phyloP scores from a whole-genome alignment of 2,797 vertebrate genomes.

The Ispidina lecontei region DNA sequence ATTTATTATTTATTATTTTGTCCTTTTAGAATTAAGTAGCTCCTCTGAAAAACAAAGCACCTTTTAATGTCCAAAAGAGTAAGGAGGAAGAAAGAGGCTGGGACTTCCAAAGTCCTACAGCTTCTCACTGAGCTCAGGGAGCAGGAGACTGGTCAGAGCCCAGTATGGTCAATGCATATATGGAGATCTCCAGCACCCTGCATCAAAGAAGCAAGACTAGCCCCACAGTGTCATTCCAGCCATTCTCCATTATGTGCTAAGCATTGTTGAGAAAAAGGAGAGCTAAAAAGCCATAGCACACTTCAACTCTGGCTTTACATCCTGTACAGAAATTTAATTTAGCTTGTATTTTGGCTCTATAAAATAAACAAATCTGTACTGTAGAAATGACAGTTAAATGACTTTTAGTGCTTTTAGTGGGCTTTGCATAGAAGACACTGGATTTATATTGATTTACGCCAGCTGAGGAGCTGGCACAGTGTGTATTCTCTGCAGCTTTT shows the following conservation, averaged over 20 bases:
- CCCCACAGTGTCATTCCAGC: not conserved
- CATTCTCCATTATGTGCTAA: not conserved
- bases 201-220: not conserved
- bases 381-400: not conserved
- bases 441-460: slow-evolving; percentile 30
- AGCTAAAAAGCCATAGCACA: not conserved
- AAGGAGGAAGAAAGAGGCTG: not conserved
- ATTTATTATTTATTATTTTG: not conserved
- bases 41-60: not conserved
- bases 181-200: not conserved
- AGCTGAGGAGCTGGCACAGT: slow-evolving; percentile 36
- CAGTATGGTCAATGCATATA: fast-evolving
- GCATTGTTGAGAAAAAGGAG: not conserved
- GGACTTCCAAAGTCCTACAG: not conserved
- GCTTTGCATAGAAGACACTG: not conserved
- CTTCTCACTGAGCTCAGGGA: not conserved
- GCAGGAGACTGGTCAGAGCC: not conserved
- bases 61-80: not conserved
- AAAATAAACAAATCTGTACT: slow-evolving; percentile 28
- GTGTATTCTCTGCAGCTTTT: slow-evolving; percentile 20
- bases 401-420: not conserved
- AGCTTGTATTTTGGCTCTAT: slow-evolving; percentile 7
- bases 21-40: not conserved
- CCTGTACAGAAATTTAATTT: slow-evolving; percentile 1
- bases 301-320: slow-evolving; percentile 8